Conservation (phyloP, 1,140 invertebrate species). For the Phymastichus coffea region DNA sequence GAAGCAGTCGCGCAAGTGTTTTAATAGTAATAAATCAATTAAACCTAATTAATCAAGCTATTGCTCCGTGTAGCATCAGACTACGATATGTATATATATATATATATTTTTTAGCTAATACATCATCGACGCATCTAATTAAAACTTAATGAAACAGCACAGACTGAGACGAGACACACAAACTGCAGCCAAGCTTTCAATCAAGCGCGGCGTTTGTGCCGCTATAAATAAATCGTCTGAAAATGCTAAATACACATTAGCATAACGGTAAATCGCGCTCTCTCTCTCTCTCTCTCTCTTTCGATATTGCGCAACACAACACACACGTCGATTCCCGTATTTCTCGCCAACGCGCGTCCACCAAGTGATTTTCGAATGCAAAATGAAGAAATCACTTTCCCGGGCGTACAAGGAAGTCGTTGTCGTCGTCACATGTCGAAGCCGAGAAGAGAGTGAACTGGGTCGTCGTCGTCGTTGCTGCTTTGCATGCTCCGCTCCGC, state of each 20-base stretch:
- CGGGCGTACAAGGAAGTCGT: constrained; percentile 4
- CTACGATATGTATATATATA: not conserved
- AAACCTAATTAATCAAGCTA: not conserved
- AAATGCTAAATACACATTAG: constrained; percentile 22
- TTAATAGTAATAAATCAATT: not conserved
- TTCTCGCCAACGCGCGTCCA: too few relatives aligned
- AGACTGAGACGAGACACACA: too few relatives aligned
- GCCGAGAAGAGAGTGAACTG: constrained; percentile 30
- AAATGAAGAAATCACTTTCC: constrained; percentile 28
- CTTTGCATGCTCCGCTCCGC: too few relatives aligned
- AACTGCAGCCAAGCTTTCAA: constrained; percentile 8
- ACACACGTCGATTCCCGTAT: not conserved
- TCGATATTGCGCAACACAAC: constrained; percentile 8
- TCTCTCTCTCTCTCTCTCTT: too few relatives aligned
- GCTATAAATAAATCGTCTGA: constrained; percentile 9
- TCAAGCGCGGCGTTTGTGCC: constrained; percentile 9
- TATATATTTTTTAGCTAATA: not conserved
- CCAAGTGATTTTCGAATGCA: too few relatives aligned
- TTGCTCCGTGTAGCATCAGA: not conserved
- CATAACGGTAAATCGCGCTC: constrained; percentile 22
- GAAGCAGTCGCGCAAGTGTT: too few relatives aligned
- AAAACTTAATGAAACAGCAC: constrained; percentile 14
- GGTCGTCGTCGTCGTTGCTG: too few relatives aligned
- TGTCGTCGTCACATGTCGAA: not conserved
- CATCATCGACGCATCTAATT: constrained; percentile 15